Conservation (phyloP, 2,888 invertebrate species). For the Dicranocentrus wangi region DNA sequence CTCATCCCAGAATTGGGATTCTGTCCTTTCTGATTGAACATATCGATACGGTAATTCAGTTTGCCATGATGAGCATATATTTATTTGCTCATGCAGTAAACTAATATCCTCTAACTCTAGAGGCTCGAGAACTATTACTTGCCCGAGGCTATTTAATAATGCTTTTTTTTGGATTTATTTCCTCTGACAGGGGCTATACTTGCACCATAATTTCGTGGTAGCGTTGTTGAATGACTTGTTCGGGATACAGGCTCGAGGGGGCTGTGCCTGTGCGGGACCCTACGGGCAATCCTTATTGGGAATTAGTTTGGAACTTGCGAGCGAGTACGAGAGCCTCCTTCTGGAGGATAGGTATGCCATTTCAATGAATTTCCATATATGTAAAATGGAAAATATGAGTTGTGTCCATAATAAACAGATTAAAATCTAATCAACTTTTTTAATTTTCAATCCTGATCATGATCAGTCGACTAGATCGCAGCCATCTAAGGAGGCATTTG, state of each 20-base stretch:
- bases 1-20: conserved; percentile 81
- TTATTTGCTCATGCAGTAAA: not conserved
- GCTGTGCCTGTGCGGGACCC: conserved; percentile 85
- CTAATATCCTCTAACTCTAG: no score
- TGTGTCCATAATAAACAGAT: no score
- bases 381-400: no score
- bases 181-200: conserved; percentile 78
- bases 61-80: not conserved
- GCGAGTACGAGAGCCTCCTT: conserved; percentile 83
- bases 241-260: conserved; percentile 88
- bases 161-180: not conserved
- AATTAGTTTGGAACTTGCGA: conserved; percentile 84
- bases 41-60: conserved; percentile 79
- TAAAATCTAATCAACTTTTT: no score
- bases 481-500: conserved; percentile 76
- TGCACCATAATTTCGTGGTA: conserved; percentile 91
- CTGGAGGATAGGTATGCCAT: conserved; percentile 80
- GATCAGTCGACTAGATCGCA: conserved; percentile 77
- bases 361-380: no score
- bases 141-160: not conserved
- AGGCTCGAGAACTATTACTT: no score
- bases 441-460: no score
- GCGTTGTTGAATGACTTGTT: conserved; percentile 92
- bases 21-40: conserved; percentile 91
- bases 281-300: conserved; percentile 90